Evolutionary conservation across 92 coral and sea anemone genomes (phyloP).

Genomic region (Nematostella vectensis): DNA sequence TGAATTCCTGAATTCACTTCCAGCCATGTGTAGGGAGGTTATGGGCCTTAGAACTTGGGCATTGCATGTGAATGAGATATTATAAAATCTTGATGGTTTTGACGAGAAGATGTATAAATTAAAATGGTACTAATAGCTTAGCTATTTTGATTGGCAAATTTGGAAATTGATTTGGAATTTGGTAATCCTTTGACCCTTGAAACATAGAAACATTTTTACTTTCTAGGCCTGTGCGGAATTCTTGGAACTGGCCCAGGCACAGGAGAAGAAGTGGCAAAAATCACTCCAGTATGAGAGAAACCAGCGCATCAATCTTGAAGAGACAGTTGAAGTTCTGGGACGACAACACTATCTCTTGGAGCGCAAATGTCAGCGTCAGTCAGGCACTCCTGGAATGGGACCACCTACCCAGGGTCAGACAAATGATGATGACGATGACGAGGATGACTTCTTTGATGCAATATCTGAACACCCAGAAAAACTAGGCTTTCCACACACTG

Average conservation of each 20-base stretch:
- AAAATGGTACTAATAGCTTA: too few relatives aligned
- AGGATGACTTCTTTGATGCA: constrained; percentile 92
- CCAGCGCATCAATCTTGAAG: constrained; percentile 81
- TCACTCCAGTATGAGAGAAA: constrained; percentile 72
- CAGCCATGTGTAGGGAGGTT: too few relatives aligned
- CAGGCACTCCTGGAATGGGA: constrained; percentile 43
- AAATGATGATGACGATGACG: constrained; percentile 70
- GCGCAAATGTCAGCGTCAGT: constrained; percentile 63
- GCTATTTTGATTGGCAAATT: too few relatives aligned
- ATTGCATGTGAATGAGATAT: too few relatives aligned
- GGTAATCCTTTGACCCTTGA: too few relatives aligned
- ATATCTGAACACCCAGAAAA: constrained; percentile 89
- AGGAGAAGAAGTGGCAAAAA: constrained; percentile 92
- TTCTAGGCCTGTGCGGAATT: constrained; percentile 99
- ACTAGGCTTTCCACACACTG: constrained; percentile 41
- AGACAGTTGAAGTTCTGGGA: constrained; percentile 90
- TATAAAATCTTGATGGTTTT: too few relatives aligned
- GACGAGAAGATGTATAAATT: too few relatives aligned
- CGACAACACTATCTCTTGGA: constrained; percentile 87
- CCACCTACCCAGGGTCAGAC: constrained; percentile 30
- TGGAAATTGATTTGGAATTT: too few relatives aligned
- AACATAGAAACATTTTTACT: too few relatives aligned
- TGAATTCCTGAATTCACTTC: too few relatives aligned
- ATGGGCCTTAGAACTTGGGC: too few relatives aligned
- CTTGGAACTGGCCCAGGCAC: constrained; percentile 89